phyloP scores from a whole-genome alignment of 2,113 vertebrate species.

The Tupaia tana region DNA sequence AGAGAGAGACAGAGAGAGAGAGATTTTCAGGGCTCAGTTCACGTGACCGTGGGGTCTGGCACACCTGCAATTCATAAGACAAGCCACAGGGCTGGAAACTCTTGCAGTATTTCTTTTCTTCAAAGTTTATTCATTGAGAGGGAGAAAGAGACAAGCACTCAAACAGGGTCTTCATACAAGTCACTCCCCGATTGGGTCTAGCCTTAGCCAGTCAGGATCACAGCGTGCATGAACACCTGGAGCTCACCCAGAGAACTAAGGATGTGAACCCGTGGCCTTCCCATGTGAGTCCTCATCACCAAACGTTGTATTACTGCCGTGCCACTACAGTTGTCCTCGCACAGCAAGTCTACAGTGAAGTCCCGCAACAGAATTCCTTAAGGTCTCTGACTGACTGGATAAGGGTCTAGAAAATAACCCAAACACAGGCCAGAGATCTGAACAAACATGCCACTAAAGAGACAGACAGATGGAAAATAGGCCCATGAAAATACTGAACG shows the following conservation, averaged over 20 bases:
- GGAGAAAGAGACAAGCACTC: too few species aligned
- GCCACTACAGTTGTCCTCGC: too few species aligned
- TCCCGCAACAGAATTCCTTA: background rate
- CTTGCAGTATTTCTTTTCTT: background rate
- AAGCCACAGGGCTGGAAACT: background rate
- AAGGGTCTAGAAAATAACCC: background rate
- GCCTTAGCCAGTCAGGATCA: too few species aligned
- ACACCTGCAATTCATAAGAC: background rate
- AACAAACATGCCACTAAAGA: background rate
- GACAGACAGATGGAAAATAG: background rate
- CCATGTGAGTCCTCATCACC: too few species aligned
- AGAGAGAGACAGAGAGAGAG: background rate
- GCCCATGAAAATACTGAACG: background rate
- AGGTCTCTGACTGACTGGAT: background rate
- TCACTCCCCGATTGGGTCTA: too few species aligned
- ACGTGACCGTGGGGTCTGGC: background rate
- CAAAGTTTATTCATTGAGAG: too few species aligned
- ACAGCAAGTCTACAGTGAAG: background rate
- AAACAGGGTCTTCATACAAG: too few species aligned
- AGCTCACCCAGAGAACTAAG: too few species aligned
- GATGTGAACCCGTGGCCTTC: too few species aligned
- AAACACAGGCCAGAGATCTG: background rate
- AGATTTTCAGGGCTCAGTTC: background rate
- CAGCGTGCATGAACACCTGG: too few species aligned
- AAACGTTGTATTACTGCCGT: too few species aligned